phyloP scores from a whole-genome alignment of 2,797 vertebrate genomes.

The Poliocrania exsul region DNA sequence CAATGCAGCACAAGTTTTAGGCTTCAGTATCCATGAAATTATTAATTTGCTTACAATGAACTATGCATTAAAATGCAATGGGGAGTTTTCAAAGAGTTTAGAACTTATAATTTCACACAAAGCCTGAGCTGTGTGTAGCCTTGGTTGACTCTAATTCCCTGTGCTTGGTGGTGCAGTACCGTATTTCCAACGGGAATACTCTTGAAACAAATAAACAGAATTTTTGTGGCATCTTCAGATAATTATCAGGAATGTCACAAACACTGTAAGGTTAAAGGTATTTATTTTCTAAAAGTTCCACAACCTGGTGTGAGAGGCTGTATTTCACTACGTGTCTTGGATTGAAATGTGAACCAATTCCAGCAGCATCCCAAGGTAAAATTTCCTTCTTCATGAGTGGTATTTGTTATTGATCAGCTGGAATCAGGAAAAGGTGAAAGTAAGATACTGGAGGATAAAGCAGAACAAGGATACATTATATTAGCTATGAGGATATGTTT shows the following conservation, averaged over 20 bases:
- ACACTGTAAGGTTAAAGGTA: conserved; percentile 1
- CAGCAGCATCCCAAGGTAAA: not conserved
- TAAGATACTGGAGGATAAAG: not conserved
- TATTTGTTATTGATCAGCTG: not conserved
- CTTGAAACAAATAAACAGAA: conserved; percentile 55
- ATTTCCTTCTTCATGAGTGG: not conserved
- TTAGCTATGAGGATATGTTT: not conserved
- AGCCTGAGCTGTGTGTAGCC: not conserved
- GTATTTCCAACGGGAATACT: conserved; percentile 49
- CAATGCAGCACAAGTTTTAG: not conserved
- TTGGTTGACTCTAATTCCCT: not conserved
- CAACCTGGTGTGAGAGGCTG: not conserved
- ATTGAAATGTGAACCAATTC: not conserved
- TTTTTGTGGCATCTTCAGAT: conserved; percentile 53
- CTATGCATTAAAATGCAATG: not conserved
- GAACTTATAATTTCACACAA: not conserved
- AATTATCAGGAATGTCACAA: conserved; percentile 52
- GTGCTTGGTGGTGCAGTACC: not conserved
- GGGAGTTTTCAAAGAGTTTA: not conserved
- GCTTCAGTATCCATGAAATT: not conserved
- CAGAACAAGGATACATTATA: not conserved
- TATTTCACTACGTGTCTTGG: not conserved
- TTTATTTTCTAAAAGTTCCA: not conserved
- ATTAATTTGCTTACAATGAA: not conserved
- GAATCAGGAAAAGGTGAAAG: not conserved